Base-by-base conservation (phyloP, 1,140 invertebrate genomes). In the Eupristina koningsbergeri region DNA sequence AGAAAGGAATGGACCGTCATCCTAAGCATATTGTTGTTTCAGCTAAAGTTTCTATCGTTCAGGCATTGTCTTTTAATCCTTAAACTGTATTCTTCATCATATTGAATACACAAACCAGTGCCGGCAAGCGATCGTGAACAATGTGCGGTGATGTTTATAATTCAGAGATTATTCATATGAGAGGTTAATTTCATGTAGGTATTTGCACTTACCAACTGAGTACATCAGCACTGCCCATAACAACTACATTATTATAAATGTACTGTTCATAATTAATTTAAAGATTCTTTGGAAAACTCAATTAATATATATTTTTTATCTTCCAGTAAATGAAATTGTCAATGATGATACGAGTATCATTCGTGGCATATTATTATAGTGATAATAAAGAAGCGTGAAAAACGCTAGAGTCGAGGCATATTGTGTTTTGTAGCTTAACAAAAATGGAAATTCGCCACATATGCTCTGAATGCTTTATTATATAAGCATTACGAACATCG, bases 31-130 rank as follows among this genome's bases (percentile, higher is more conserved):
- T 50, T 50, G 9, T 45, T 45, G 1, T 15, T 50, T 50, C 47
- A 15, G 13, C 2, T 9, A 9, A 15, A 50, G 47, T 13, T 50
- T 11, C 41, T 50, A 50, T 17, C 22, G 17, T 61, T 61, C 17
- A 6, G 3, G 61, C 2, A 34, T 3, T 34, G 3, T 71, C 29
- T n/a, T 22, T 34, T 79, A 79, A 69, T 79, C 77, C 61, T 17
- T 31, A 13, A 79, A 79, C 39, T 67, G 11, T 47, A 79, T 79
- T 67, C 63, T 64, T 11, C 63, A 50, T 34, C 77, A 69, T 36
- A 67, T 41, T 47, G 29, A 47, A 45, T 69, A 69, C 29, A 79
- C 41, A 79, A 67, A 31, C 41, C 41, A 26, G 17, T 61, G 41
- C 75, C 22, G 75, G 34, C 34, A 45, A 19, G 36, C 15, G 29